Base-by-base conservation (phyloP, 2,888 invertebrate species). In the Rhabditoides inermis region DNA sequence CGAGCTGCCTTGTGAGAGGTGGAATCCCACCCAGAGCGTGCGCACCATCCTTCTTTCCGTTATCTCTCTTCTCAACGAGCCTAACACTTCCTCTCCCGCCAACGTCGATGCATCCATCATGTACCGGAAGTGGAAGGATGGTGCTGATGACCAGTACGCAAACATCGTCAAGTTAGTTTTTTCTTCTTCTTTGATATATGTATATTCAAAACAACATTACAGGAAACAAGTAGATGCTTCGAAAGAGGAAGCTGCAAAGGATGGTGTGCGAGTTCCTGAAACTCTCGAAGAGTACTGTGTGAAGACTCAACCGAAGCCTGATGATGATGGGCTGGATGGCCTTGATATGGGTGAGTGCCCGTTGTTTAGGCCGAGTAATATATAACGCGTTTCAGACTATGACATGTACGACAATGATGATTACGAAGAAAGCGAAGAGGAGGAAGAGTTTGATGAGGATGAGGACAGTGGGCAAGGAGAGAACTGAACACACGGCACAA, bases 1-100 rank as follows among this genome's bases (percentile, higher is more conserved):
- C 26, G 98, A 98, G 79, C 80, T 95, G 74, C 92, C 98, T 0
- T 95, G 94, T 81, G 98, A 98, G 81, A 86, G 98, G 79, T 98
- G 98, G 98, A 99, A 99, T 83, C 98, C 98, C 50, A 99, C 98
- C 66, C 98, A 99, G 82, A 95, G 90, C 77, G 95, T 98, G 56
- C 53, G 72, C 78, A 99, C 98, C 48, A 91, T 98, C 74, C 84
- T 98, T 65, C 83, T 99, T 58, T 95, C 94, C 59, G 95, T 98
- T 70, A 98, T 98, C 77, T 98, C 95, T 18, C 84, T 98, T 64
- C 83, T 98, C 76, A 98, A 98, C 82, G 98, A 98, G 82, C 98
- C 98, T 63, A 98, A 98, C 82, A 98, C 95, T 63, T 95, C 87
- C 81, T 95, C 94, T 75, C 98, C 98, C 44, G 98, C 98, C 68